These are phyloP conservation scores for Cheilosia grossa DNA, from an alignment of 2,888 invertebrate genomes.

Conservation along the genomic window DNA sequence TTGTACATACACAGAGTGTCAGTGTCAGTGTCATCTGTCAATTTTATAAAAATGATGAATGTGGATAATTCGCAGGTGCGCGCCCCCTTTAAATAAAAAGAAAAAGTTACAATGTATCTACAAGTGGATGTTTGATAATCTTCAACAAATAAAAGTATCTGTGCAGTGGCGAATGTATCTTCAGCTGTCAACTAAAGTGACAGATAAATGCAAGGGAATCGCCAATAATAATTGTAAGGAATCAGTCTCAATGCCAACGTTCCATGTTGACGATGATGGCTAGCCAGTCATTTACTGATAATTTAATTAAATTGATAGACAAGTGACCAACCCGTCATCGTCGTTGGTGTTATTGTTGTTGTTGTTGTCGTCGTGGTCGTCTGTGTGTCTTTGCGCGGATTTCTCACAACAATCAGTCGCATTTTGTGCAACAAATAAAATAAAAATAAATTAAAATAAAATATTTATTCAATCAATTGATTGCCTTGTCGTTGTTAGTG, in stretches of 20 bases:
- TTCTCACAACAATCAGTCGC: conserved; percentile 69
- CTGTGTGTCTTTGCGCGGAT: conserved; percentile 46
- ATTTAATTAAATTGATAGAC: conserved; percentile 74
- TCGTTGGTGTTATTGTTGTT: not conserved
- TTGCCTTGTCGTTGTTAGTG: conserved; percentile 51
- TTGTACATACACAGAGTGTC: conserved; percentile 6
- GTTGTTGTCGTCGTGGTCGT: conserved; percentile 4
- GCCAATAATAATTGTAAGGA: not conserved
- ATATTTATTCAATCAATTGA: conserved; percentile 70
- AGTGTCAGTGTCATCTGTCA: conserved; percentile 43
- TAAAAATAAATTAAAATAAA: conserved; percentile 37
- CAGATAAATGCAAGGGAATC: conserved; percentile 45
- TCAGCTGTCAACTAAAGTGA: conserved; percentile 16
- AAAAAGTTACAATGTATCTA: conserved; percentile 29
- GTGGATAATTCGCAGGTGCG: conserved; percentile 49
- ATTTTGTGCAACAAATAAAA: conserved; percentile 66
- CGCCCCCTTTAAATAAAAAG: conserved; percentile 24
- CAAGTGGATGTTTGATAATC: conserved; percentile 43
- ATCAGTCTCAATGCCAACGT: conserved; percentile 36
- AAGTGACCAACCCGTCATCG: conserved; percentile 46
- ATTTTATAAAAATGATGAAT: conserved; percentile 39
- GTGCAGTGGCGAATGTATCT: conserved; percentile 40
- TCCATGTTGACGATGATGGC: conserved; percentile 47
- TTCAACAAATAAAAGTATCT: conserved; percentile 20
- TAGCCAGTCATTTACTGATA: conserved; percentile 69